phyloP scores from a whole-genome alignment of 2,888 invertebrate genomes.

The Caenorhabditis panamensis region DNA sequence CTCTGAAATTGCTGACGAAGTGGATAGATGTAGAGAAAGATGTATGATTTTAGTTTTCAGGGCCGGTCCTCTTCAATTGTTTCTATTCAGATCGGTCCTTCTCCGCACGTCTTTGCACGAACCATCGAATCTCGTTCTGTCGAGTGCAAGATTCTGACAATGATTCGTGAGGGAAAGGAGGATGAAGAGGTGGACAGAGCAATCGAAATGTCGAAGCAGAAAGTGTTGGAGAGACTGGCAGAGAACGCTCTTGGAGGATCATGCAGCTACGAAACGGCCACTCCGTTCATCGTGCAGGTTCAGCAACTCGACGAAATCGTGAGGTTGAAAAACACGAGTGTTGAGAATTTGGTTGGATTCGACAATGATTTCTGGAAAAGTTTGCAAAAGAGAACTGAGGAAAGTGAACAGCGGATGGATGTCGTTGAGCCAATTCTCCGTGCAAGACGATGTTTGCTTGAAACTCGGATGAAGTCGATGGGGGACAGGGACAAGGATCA shows the following conservation, averaged over 20 bases:
- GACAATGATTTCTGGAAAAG: constrained; percentile 46
- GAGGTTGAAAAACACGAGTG: constrained; percentile 12
- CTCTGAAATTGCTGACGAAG: constrained; percentile 34
- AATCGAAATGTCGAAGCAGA: constrained; percentile 10
- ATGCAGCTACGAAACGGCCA: constrained; percentile 52
- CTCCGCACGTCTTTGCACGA: constrained; percentile 39
- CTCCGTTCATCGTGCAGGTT: constrained; percentile 43
- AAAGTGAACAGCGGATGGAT: constrained; percentile 42
- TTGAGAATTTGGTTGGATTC: constrained; percentile 22
- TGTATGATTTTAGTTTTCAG: constrained; percentile 10
- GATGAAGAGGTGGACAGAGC: constrained; percentile 8
- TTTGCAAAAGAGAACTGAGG: constrained; percentile 32
- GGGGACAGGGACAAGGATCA: constrained; percentile 32
- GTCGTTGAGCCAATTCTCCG: constrained; percentile 78
- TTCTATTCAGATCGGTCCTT: constrained; percentile 34
- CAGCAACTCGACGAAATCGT: constrained; percentile 42
- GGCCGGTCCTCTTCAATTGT: not conserved
- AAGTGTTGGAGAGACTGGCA: constrained; percentile 15
- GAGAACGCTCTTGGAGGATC: constrained; percentile 44
- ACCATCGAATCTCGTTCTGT: constrained; percentile 32
- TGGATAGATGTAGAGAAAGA: constrained; percentile 40
- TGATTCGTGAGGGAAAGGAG: constrained; percentile 15
- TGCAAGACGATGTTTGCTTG: constrained; percentile 50
- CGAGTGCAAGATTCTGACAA: constrained; percentile 25
- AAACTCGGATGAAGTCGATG: constrained; percentile 20